phyloP scores from a whole-genome alignment of 2,113 vertebrate species.

The Tachycineta bicolor region DNA sequence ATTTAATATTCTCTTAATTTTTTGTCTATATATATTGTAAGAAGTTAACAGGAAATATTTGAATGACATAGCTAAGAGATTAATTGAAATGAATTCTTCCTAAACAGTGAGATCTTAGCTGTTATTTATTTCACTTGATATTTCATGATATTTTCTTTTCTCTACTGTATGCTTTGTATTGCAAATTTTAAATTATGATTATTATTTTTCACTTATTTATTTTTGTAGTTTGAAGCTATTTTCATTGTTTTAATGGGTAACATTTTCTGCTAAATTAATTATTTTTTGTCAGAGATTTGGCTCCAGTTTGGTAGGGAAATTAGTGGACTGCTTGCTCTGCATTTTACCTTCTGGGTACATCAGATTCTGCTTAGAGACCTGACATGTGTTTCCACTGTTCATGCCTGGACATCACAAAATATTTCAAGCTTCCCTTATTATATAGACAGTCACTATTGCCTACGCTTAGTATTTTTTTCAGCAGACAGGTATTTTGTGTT shows the following conservation, averaged over 20 bases:
- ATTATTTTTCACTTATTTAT: neutral
- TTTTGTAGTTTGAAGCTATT: neutral
- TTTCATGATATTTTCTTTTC: neutral
- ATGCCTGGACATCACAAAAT: neutral
- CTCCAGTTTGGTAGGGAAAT: neutral
- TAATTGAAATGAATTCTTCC: neutral
- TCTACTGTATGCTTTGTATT: neutral
- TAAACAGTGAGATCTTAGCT: neutral
- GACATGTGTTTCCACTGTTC: neutral
- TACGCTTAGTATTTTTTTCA: neutral
- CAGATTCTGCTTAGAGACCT: neutral
- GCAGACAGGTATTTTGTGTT: neutral
- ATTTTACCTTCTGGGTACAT: neutral
- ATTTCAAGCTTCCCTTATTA: neutral
- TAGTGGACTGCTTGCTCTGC: accelerated
- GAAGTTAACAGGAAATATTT: neutral
- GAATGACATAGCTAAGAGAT: neutral
- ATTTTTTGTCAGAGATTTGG: neutral
- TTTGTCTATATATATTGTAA: neutral
- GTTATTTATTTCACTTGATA: neutral
- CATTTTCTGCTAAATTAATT: neutral
- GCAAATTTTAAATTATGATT: neutral
- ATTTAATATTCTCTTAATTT: neutral
- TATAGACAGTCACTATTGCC: neutral
- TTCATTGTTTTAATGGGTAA: neutral